These are phyloP conservation scores for Idaea straminata DNA, from an alignment of 2,888 invertebrate species.

Conservation along the genomic window DNA sequence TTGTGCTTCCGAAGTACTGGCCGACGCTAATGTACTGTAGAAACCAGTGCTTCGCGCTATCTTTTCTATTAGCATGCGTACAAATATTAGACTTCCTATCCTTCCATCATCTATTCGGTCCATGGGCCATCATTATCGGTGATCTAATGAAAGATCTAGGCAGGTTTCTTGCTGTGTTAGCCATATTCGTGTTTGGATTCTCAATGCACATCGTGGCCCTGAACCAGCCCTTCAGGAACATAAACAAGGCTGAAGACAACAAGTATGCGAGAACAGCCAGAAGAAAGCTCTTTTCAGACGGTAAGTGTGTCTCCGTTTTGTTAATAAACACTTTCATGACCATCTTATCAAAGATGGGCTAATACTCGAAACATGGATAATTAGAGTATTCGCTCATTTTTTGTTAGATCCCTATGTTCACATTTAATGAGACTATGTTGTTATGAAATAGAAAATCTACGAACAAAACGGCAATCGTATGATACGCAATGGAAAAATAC, in stretches of 20 bases:
- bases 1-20: slow-evolving; percentile 85
- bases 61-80: slow-evolving; percentile 97
- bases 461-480: slow-evolving; percentile 68
- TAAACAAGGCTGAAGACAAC: slow-evolving; percentile 81
- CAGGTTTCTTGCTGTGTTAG: slow-evolving; percentile 97
- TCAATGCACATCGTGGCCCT: slow-evolving; percentile 98
- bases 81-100: slow-evolving; percentile 98
- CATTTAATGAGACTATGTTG: slow-evolving; percentile 24
- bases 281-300: slow-evolving; percentile 85
- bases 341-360: slow-evolving; percentile 8
- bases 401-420: neutral
- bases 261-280: slow-evolving; percentile 77
- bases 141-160: slow-evolving; percentile 95
- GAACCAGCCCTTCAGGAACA: slow-evolving; percentile 94
- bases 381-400: slow-evolving; percentile 7
- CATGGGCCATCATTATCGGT: slow-evolving; percentile 99
- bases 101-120: slow-evolving; percentile 99
- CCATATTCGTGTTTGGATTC: slow-evolving; percentile 99
- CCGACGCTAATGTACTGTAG: slow-evolving; percentile 95
- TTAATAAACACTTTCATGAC: slow-evolving; percentile 17
- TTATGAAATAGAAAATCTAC: slow-evolving; percentile 63
- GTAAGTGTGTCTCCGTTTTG: slow-evolving; percentile 71
- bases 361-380: slow-evolving; percentile 2
- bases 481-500: slow-evolving; percentile 64
- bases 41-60: slow-evolving; percentile 97